Evolutionary conservation across 2,113 vertebrate species (phyloP), one percentile per base, ranked within the genome.

Genomic region (Thamnophis sirtalis): DNA sequence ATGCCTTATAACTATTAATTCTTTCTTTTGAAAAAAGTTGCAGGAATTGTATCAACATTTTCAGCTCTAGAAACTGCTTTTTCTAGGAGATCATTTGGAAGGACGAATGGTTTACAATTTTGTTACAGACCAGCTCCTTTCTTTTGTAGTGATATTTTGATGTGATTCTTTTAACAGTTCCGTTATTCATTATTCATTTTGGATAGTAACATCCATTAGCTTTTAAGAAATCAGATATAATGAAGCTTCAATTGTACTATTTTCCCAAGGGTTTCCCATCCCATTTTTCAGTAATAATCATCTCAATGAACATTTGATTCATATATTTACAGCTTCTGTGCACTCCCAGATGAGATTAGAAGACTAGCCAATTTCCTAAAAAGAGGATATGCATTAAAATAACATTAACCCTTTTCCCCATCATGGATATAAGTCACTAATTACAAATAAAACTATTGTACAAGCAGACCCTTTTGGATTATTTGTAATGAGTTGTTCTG

Each of bases 91-190:
- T 86, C 92, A 48, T 89, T 92, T 43, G 24, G 33, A 92, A 28
- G 56, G 33, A 55, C 58, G 89, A 33, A 50, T 54, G 21, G 28
- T 5, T 95, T 94, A 17, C 92, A 94, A 84, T 93, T n/a, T 73
- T 13, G 93, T 93, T 50, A 56, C 84, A 84, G 10, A 86, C 13
- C 85, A 91, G 86, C 15, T 90, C 0, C 15, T 93, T 95, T n/a
- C n/a, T 93, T 3, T 53, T 33, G 68, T 90, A 73, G 93, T 26
- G 22, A 28, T 85, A 2, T 68, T 73, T 92, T 88, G 28, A n/a
- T 55, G 3, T 86, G 33, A 21, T 92, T 94, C 94, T 94, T 91
- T 91, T 93, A 92, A 80, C 53, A 93, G 21, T 85, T 84, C 21
- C 55, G 93, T 93, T 89, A 91, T 54, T 22, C 22, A 9, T 92